Base-by-base conservation (phyloP, 2,797 vertebrate genomes). In the Morelia viridis region DNA sequence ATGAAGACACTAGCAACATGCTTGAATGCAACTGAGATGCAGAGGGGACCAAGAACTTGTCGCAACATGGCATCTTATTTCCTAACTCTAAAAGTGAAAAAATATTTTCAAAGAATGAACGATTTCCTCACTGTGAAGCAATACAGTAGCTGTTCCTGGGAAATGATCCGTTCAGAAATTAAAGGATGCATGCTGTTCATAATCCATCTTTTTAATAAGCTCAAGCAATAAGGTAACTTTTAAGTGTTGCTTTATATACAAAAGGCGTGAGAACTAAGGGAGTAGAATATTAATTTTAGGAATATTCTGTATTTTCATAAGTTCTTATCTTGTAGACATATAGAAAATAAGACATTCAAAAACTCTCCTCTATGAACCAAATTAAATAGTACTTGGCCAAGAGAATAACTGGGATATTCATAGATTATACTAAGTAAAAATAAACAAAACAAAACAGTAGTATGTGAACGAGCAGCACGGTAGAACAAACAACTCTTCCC, bases 61-160 rank as follows among this genome's bases (percentile, higher is more conserved):
- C 89, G 62, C 93, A 65, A 35, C 1, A 2, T 1, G 31, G 61
- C 71, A 86, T 93, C 80, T 87, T 93, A 28, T 86, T 31, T 0
- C 1, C 85, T 12, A 0, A 93, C 3, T 80, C 91, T 96, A 46
- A 87, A 95, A 7, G 5, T 96, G 58, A 97, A 85, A 83, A 96
- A 94, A 4, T 96, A 97, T 85, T 97, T 97, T 89, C 90, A 90
- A 89, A 97, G 94, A 95, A 97, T 96, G 88, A 53, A 6, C 8
- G 90, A 1, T 57, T 97, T 97, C 88, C 93, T 97, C 85, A 62
- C 89, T 92, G 83, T 95, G 0, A 96, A 96, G 92, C 94, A 96
- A 92, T 93, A 96, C 1, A 97, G 95, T 64, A 58, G 24, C 1
- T 97, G 96, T 62, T 96, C 97, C 88, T 97, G 95, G 96, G 85